These are phyloP conservation scores for Lophura nycthemera DNA, from an alignment of 2,113 vertebrate genomes.

Conservation along the genomic window DNA sequence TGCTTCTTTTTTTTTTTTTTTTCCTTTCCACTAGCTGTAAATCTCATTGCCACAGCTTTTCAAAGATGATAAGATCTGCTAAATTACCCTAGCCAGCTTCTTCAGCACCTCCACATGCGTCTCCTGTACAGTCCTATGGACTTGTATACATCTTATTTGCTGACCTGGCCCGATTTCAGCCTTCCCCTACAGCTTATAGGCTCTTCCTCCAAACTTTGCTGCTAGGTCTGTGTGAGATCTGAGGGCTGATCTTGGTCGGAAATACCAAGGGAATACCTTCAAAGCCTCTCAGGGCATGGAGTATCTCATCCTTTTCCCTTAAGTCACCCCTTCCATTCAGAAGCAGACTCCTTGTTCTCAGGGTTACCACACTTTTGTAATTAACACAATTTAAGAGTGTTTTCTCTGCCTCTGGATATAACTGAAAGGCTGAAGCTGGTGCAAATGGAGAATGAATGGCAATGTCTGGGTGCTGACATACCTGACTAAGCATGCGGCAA, in stretches of 20 bases:
- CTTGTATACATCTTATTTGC: background rate
- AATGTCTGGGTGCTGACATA: fast-evolving
- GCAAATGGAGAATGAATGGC: background rate
- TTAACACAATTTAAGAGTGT: background rate
- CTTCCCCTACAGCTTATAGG: background rate
- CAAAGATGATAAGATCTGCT: background rate
- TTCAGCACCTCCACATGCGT: background rate
- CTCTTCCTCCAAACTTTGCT: background rate
- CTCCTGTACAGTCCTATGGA: background rate
- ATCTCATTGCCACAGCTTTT: background rate
- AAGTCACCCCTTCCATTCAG: background rate
- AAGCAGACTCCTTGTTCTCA: background rate
- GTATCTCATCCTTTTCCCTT: background rate
- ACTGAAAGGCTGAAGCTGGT: background rate
- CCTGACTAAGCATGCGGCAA: background rate
- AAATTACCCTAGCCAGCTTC: background rate
- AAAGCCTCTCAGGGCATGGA: background rate
- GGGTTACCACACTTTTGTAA: background rate
- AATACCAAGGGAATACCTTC: background rate
- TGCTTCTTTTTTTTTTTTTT: background rate
- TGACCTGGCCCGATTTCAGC: background rate
- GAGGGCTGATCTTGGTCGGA: background rate
- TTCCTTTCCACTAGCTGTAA: background rate
- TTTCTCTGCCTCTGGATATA: background rate
- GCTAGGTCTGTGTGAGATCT: background rate